These are phyloP conservation scores for Brachionus rotundiformis DNA, from an alignment of 1,140 invertebrate species.

Conservation along the genomic window DNA sequence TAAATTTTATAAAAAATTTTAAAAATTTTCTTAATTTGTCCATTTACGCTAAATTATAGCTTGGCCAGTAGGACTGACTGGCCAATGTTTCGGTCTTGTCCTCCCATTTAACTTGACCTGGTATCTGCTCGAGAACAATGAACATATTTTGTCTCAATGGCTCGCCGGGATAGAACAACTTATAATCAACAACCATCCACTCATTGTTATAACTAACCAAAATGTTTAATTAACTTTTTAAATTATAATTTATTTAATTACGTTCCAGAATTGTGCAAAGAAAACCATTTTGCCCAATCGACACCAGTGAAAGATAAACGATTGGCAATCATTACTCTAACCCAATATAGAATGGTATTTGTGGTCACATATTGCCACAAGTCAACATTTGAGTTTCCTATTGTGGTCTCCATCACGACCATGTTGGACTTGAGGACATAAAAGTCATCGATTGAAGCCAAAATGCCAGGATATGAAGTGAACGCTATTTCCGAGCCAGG, in stretches of 20 bases:
- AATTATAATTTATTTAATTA: constrained; percentile 55
- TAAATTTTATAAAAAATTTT: neutral
- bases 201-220: constrained; percentile 75
- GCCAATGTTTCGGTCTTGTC: constrained; percentile 74
- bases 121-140: constrained; percentile 80
- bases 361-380: constrained; percentile 69
- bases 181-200: constrained; percentile 80
- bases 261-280: constrained; percentile 75
- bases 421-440: constrained; percentile 52
- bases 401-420: constrained; percentile 72
- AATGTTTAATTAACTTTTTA: neutral
- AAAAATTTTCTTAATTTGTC: constrained; percentile 43
- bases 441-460: constrained; percentile 85
- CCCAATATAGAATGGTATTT: constrained; percentile 72
- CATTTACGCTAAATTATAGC: constrained; percentile 74
- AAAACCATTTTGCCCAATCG: constrained; percentile 72
- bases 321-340: constrained; percentile 82
- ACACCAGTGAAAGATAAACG: constrained; percentile 73
- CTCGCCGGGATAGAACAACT: constrained; percentile 67
- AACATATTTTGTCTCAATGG: constrained; percentile 68
- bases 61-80: constrained; percentile 74
- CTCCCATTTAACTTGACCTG: constrained; percentile 64
- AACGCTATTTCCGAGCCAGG: constrained; percentile 74
- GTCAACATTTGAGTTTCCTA: constrained; percentile 71
- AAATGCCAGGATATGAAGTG: constrained; percentile 82